A percentile compares a stretch with the other conserved stretches of the same genome.
Evolutionary conservation across 2,797 vertebrate genomes (phyloP).

Genomic region (Protosalanx chinensis): DNA sequence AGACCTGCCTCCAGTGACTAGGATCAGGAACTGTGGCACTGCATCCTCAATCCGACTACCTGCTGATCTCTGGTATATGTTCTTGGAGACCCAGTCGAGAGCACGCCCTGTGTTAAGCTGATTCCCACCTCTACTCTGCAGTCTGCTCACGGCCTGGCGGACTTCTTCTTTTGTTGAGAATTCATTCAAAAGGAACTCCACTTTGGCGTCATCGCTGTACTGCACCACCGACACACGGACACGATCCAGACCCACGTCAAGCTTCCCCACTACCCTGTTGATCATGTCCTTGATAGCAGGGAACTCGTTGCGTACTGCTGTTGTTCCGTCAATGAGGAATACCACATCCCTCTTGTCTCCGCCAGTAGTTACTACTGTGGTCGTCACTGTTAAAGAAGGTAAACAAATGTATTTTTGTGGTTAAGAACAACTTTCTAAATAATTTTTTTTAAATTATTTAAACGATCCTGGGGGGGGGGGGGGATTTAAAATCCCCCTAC

Average conservation of each 20-base stretch:
- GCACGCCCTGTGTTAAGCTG: conserved; percentile 81
- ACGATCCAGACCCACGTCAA: conserved; percentile 85
- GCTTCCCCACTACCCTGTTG: conserved; percentile 74
- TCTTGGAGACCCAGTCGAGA: conserved; percentile 83
- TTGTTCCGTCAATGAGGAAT: conserved; percentile 91
- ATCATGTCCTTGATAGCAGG: conserved; percentile 79
- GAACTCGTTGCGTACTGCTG: conserved; percentile 74
- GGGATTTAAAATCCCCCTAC: too few species aligned
- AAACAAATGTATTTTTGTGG: neutral
- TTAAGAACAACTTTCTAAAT: neutral
- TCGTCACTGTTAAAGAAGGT: conserved; percentile 28
- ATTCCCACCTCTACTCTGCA: conserved; percentile 80
- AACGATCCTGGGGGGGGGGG: too few species aligned
- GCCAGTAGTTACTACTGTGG: conserved; percentile 30
- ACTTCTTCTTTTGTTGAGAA: conserved; percentile 85
- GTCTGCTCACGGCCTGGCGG: conserved; percentile 67
- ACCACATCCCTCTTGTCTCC: conserved; percentile 86
- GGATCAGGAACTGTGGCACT: conserved; percentile 89
- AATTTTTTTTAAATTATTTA: too few species aligned
- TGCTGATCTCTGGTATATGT: conserved; percentile 85
- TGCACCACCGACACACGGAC: conserved; percentile 88
- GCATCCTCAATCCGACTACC: conserved; percentile 92
- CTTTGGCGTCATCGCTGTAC: conserved; percentile 82
- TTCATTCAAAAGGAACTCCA: conserved; percentile 86
- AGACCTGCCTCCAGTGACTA: conserved; percentile 84